phyloP scores from a whole-genome alignment of 2,797 vertebrate genomes.

The Phoxinus dragarum region DNA sequence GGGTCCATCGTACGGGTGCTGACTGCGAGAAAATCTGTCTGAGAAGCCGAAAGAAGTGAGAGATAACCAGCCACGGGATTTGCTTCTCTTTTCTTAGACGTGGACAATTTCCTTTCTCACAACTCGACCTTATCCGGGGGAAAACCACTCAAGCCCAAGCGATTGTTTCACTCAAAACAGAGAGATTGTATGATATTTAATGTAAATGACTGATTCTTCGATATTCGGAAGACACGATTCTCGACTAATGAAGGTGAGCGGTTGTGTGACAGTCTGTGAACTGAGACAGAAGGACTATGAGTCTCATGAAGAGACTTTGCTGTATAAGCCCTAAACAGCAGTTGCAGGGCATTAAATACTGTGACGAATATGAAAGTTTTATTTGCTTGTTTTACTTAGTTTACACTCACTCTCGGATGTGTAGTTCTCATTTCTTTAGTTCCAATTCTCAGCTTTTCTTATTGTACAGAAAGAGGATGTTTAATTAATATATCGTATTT shows the following conservation, averaged over 20 bases:
- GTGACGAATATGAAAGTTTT: conserved; percentile 45
- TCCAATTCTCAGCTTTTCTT: conserved; percentile 19
- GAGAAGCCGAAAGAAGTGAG: conserved; percentile 60
- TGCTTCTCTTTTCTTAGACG: conserved; percentile 7
- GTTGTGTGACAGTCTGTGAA: background rate
- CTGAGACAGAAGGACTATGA: background rate
- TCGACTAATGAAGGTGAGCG: background rate
- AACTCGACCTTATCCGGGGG: background rate
- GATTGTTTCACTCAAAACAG: conserved; percentile 14
- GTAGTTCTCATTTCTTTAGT: conserved; percentile 33
- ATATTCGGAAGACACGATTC: conserved; percentile 1
- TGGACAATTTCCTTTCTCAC: conserved; percentile 32
- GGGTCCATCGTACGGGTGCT: conserved; percentile 93
- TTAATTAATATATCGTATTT: conserved; percentile 54
- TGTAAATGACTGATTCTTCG: conserved; percentile 46
- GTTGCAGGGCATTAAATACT: conserved; percentile 43
- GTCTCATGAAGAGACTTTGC: conserved; percentile 5
- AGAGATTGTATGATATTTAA: conserved; percentile 49
- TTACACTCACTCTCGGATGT: conserved; percentile 13
- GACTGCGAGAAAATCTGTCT: conserved; percentile 92
- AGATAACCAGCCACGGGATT: conserved; percentile 7
- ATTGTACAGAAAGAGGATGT: conserved; percentile 55
- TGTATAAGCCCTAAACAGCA: background rate
- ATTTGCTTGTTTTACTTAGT: conserved; percentile 38
- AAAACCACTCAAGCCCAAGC: background rate